A percentile compares a stretch with the other conserved stretches of the same genome.
These are phyloP conservation scores for Drosophila busckii DNA, from an alignment of 1,140 invertebrate genomes.

Conservation along the genomic window DNA sequence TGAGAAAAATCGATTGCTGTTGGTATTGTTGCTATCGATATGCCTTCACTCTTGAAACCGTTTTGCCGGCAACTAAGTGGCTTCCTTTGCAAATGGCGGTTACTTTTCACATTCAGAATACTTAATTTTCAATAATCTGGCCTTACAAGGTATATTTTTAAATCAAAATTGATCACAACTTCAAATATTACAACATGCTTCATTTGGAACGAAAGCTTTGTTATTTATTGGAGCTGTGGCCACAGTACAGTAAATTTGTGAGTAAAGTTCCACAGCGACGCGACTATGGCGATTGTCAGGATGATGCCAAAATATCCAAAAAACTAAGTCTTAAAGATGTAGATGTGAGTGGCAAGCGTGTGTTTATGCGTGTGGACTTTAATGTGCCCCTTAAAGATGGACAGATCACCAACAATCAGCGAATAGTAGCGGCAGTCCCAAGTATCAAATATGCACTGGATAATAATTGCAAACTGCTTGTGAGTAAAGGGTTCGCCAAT, in stretches of 20 bases:
- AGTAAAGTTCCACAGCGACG: not conserved
- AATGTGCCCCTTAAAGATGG: conserved; percentile 99
- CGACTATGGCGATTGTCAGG: not conserved
- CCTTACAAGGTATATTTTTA: not conserved
- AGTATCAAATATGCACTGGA: conserved; percentile 95
- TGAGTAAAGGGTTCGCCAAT: conserved; percentile 6
- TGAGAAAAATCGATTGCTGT: too few relatives aligned
- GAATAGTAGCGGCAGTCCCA: conserved; percentile 97
- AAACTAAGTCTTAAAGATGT: conserved; percentile 90
- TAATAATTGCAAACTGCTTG: conserved; percentile 94
- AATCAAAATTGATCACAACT: not conserved
- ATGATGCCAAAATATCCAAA: conserved; percentile 78
- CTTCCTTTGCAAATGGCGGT: too few relatives aligned
- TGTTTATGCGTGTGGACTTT: conserved; percentile 97
- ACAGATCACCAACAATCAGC: conserved; percentile 96
- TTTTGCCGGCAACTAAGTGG: too few relatives aligned
- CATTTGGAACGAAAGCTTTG: not conserved
- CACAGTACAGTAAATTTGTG: not conserved
- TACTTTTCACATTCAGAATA: too few relatives aligned
- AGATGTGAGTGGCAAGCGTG: conserved; percentile 86
- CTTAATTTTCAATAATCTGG: too few relatives aligned
- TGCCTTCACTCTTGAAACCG: too few relatives aligned
- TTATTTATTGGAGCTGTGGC: not conserved
- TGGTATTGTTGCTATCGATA: too few relatives aligned
- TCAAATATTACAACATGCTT: not conserved